These are phyloP conservation scores for Sminthurides bifidus DNA, from an alignment of 1,140 invertebrate species.

Conservation along the genomic window DNA sequence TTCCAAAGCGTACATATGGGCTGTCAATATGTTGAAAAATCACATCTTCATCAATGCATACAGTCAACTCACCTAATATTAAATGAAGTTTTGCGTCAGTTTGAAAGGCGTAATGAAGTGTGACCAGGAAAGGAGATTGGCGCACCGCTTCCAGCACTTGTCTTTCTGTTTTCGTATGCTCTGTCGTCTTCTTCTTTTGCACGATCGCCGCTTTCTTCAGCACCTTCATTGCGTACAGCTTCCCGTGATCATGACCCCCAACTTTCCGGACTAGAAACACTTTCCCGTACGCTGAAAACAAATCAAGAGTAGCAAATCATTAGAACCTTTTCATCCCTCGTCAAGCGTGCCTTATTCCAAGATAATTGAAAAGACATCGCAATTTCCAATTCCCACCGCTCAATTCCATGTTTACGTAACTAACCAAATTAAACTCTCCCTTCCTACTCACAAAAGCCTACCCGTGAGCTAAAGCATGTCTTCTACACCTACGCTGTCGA, in stretches of 20 bases:
- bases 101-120: constrained; percentile 88
- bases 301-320: too few species aligned
- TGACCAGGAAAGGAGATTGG: constrained; percentile 80
- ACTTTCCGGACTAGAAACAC: constrained; percentile 80
- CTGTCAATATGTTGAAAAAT: too few species aligned
- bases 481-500: too few species aligned
- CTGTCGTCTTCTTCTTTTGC: constrained; percentile 83
- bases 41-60: not conserved
- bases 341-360: too few species aligned
- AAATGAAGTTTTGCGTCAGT: constrained; percentile 82
- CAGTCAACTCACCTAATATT: constrained; percentile 62
- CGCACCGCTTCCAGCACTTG: constrained; percentile 76
- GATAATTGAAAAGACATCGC: too few species aligned
- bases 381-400: too few species aligned
- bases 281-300: constrained; percentile 79
- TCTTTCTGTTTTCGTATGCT: constrained; percentile 83
- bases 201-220: constrained; percentile 80
- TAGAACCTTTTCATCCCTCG: too few species aligned
- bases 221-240: constrained; percentile 89
- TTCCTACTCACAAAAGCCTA: too few species aligned
- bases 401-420: too few species aligned
- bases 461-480: too few species aligned
- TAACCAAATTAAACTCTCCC: too few species aligned
- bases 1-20: too few species aligned
- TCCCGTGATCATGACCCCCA: constrained; percentile 61